Evolutionary conservation across 1,140 invertebrate species (phyloP), one percentile per base, ranked within the genome.

Genomic region (Drosophila orosa): DNA sequence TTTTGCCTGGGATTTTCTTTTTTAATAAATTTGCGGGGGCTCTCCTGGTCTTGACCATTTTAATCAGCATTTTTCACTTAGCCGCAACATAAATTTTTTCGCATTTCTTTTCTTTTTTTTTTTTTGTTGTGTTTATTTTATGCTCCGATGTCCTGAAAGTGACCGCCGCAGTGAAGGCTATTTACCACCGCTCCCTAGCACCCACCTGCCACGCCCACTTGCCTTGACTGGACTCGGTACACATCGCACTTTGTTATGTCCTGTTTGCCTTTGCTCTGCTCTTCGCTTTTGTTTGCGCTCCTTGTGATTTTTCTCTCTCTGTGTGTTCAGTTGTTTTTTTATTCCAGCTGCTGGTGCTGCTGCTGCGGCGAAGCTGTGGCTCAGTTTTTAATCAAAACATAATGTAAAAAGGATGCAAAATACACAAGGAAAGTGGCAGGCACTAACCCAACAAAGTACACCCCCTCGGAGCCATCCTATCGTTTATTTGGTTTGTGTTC

Each of bases 311-410:
- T 66, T 50, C 45, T 54, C 45, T 42, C 61, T 33, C 47, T 66
- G 66, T 68, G 66, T 71, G 19, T 55, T 29, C 45, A 67, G 47
- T 55, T 54, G 42, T 31, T 61, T 48, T 44, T 65, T 56, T 29
- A 9, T 59, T 57, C 25, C 60, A 62, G 33, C 60, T 63, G 37
- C 37, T 39, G 24, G n/a, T n/a, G n/a, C 55, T 57, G 37, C 37
- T 39, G 58, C 44, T 52, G 66, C 42, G 68, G 68, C 24, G 42
- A 71, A 48, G 65, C 66, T 71, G 65, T 71, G 68, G 68, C 68
- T 86, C 44, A 67, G 24, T 85, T 86, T 76, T 87, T 86, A 86
- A 86, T 86, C 79, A 86, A 86, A 86, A 86, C 82, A 85, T 86
- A 86, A 86, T 86, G 74, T 73, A 76, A 66, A 62, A 86, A 78